Percentiles rank a stretch among this genome's conserved stretches.
phyloP scores from a whole-genome alignment of 2,888 invertebrate species.

The Caenorhabditis macrosperma region DNA sequence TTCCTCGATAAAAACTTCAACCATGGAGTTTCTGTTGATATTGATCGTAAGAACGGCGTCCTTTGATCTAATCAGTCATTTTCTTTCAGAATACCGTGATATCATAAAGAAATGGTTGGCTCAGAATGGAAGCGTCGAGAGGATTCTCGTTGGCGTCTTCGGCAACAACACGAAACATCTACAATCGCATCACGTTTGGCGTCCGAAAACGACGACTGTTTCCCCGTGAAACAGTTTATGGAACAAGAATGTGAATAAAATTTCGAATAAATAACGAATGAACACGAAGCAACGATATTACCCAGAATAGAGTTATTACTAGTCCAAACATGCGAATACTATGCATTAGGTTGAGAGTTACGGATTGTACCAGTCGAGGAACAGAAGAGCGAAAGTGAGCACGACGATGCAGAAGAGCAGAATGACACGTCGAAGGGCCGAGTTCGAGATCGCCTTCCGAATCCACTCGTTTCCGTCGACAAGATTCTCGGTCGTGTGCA shows the following conservation, averaged over 20 bases:
- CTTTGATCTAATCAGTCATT: not conserved
- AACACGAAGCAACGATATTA: not conserved
- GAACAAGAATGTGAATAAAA: conserved; percentile 14
- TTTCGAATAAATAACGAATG: not conserved
- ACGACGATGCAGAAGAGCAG: conserved; percentile 95
- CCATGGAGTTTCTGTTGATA: conserved; percentile 4
- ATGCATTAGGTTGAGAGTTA: conserved; percentile 29
- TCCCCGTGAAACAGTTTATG: conserved; percentile 24
- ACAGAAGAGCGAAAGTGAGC: conserved; percentile 94
- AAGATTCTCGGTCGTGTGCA: conserved; percentile 94
- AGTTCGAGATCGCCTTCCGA: conserved; percentile 94
- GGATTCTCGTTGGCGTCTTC: conserved; percentile 43
- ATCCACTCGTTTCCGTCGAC: conserved; percentile 97
- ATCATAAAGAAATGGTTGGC: conserved; percentile 47
- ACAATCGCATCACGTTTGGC: conserved; percentile 27
- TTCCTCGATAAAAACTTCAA: conserved; percentile 54
- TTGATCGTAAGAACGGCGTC: conserved; percentile 9
- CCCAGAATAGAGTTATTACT: not conserved
- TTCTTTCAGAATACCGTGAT: conserved; percentile 43
- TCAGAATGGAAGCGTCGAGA: conserved; percentile 45
- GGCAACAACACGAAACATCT: conserved; percentile 21
- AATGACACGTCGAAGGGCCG: conserved; percentile 94
- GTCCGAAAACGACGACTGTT: conserved; percentile 21
- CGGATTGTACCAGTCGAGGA: conserved; percentile 98
- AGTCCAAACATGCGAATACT: not conserved